Base-by-base conservation (phyloP, 2,797 vertebrate species). In the Sitta carolinensis region DNA sequence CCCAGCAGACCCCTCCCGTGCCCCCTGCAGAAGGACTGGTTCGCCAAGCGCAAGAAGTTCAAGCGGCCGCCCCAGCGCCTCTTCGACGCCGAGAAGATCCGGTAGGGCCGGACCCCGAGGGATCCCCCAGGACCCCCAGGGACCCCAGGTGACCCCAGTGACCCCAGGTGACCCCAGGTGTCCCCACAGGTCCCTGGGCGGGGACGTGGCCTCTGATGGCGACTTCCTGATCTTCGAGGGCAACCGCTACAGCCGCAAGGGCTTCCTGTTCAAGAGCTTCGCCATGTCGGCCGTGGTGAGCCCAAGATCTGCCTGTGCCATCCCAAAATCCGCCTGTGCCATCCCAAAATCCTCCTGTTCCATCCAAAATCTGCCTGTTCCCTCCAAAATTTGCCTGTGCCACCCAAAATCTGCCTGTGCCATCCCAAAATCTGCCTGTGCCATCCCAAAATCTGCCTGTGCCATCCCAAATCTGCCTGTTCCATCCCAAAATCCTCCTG, bases 161-260 rank as follows among this genome's bases (percentile, higher is more conserved):
- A 27, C 45, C 26, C 34, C 5, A 13, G 9, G 16, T 40, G 36
- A 20, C 58, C 36, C 11, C 10, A 2, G 23, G 26, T 42, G 50
- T 14, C 69, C n/a, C n/a, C 2, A 2, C 51, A 99, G 99, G 97
- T 99, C 99, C 52, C 97, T 99, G 45, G 98, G 99, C 0, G 99
- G 99, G 0, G 99, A 99, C 16, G 99, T 99, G 63, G 99, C 99
- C 42, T 99, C 99, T 0, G 99, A 99, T 3, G 99, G 99, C 45
- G 99, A 99, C 93, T 99, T 99, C 94, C 98, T 99, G 97, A 99
- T 99, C 96, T 99, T 99, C 22, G 99, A 99, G 96, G 99, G 98
- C 42, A 99, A 99, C 94, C 98, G 99, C 2, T 99, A 99, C 97
- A 99, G 99, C 87, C 98, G 99, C 20, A 99, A 99, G 94, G 99